Evolutionary conservation across 2,888 invertebrate species (phyloP), one percentile per base, ranked within the genome.

Genomic region (Lissocephala sabroskyi): DNA sequence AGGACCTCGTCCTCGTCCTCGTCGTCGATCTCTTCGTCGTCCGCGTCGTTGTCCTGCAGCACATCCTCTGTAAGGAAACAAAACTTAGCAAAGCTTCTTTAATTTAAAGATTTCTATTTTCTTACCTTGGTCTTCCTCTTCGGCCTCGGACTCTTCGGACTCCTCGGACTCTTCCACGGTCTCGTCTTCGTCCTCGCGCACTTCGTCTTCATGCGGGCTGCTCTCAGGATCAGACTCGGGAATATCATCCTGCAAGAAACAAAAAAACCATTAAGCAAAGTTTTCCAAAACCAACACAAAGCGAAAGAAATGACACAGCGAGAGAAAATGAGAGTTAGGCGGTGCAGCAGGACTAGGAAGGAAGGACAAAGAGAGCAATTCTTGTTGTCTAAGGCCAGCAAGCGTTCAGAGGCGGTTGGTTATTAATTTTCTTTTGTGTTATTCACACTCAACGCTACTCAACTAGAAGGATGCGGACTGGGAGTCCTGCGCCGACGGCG

Each of bases 151-250:
- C 47, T 84, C 85, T 48, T 84, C 84, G 4, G 84, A 84, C 16
- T 84, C 85, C 44, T 84, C 84, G n/a, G 84, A 82, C 42, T 83
- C 81, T 42, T 84, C 83, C 49, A 83, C 84, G 1, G 83, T 82
- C 44, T 83, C 83, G 39, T 82, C 82, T 45, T 82, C 82, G 55
- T 82, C 83, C 33, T 83, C 83, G 23, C 80, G 74, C 16, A 71
- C 80, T 40, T 83, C 83, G 7, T 66, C 82, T 45, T 80, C 84
- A 45, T 83, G 81, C 36, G 82, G 82, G 66, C 83, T 85, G 47
- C 84, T 84, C 59, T 85, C 84, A 32, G 82, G 83, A 68, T 83
- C 84, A 46, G 85, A 85, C 62, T 85, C 84, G 6, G 82, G 83
- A 57, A 85, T 84, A 51, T 84, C 85, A 56, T 84, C 84, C 83